phyloP scores from a whole-genome alignment of 2,888 invertebrate genomes.

The Margaritifera margaritifera region DNA sequence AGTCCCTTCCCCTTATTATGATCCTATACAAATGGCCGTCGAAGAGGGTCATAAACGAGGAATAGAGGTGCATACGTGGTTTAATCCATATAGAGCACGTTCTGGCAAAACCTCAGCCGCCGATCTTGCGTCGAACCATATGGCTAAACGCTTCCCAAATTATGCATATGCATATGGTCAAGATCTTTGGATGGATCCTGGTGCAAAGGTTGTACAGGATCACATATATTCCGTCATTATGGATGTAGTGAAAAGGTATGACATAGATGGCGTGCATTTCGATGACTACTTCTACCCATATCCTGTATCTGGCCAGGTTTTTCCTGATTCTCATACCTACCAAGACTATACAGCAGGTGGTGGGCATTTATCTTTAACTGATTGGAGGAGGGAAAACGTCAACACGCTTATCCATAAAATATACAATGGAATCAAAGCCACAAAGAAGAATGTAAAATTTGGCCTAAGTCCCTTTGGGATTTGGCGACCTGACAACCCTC shows the following conservation, averaged over 20 bases:
- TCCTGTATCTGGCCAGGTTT: constrained; percentile 53
- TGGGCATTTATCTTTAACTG: constrained; percentile 49
- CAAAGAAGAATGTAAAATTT: constrained; percentile 54
- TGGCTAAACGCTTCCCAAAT: constrained; percentile 56
- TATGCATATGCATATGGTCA: constrained; percentile 58
- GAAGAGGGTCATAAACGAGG: constrained; percentile 55
- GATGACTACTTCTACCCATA: constrained; percentile 72
- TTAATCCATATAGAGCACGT: constrained; percentile 66
- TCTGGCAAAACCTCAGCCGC: constrained; percentile 42
- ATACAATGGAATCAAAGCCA: constrained; percentile 43
- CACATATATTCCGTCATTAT: constrained; percentile 51
- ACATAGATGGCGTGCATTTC: constrained; percentile 67
- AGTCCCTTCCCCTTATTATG: constrained; percentile 60
- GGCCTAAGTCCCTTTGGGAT: constrained; percentile 69
- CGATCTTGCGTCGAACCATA: constrained; percentile 62
- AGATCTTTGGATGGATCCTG: constrained; percentile 69
- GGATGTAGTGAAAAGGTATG: constrained; percentile 62
- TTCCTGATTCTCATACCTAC: constrained; percentile 64
- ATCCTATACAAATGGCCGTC: constrained; percentile 59
- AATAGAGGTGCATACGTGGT: constrained; percentile 67
- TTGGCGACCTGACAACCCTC: constrained; percentile 62
- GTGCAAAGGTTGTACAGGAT: constrained; percentile 53
- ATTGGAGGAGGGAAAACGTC: constrained; percentile 67
- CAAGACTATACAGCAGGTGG: constrained; percentile 48
- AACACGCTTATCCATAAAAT: constrained; percentile 53